phyloP scores from a whole-genome alignment of 2,888 invertebrate species.

The Calameuta filiformis region DNA sequence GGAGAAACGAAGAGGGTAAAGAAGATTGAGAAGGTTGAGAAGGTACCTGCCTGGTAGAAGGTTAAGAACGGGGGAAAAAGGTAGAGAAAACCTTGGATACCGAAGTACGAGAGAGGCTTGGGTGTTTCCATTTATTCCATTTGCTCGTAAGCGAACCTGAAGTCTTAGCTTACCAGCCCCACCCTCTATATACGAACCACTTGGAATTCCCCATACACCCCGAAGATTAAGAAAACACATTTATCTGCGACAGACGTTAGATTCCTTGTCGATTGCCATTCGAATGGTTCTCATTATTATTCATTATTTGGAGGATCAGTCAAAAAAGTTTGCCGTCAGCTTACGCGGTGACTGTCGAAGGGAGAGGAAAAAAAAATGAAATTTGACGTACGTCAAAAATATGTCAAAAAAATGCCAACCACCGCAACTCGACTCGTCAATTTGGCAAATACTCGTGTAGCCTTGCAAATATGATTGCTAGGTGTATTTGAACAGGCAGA shows the following conservation, averaged over 20 bases:
- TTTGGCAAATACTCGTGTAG: neutral
- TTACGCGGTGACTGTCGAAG: neutral
- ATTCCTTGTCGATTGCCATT: neutral
- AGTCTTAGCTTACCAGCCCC: constrained; percentile 23
- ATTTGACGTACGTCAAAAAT: neutral
- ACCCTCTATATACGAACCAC: neutral
- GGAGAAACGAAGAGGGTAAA: neutral
- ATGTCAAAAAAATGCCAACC: neutral
- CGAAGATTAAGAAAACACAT: neutral
- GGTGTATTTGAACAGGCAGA: neutral
- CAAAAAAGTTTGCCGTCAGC: neutral
- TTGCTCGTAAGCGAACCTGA: constrained; percentile 21
- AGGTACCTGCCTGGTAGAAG: neutral
- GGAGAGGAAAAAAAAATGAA: too few relatives aligned
- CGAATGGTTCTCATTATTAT: neutral
- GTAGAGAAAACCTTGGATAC: neutral
- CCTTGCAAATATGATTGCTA: neutral
- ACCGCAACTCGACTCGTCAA: neutral
- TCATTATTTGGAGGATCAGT: neutral
- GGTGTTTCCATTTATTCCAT: constrained; percentile 23
- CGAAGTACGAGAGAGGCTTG: neutral
- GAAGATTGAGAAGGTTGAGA: neutral
- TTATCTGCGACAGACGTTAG: neutral
- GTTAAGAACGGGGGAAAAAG: neutral
- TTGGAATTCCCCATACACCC: neutral